phyloP scores from a whole-genome alignment of 2,888 invertebrate species.

The Drosophila setosimentum region DNA sequence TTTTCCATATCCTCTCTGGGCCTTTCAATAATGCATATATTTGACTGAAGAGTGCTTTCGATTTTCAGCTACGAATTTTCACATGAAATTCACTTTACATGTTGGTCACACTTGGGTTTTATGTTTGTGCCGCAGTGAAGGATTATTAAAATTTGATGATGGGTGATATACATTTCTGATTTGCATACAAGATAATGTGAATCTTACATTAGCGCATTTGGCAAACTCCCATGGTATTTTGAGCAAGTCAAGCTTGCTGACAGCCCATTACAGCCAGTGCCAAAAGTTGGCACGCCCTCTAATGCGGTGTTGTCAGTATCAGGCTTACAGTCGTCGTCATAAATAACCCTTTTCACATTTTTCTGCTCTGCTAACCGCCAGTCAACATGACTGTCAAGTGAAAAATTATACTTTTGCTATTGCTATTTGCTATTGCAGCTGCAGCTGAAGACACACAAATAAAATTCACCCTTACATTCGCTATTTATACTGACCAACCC shows the following conservation, averaged over 20 bases:
- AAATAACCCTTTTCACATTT: conserved; percentile 23
- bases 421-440: conserved; percentile 1
- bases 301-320: conserved; percentile 56
- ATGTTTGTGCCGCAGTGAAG: conserved; percentile 42
- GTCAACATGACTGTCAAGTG: conserved; percentile 35
- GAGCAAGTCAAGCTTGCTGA: conserved; percentile 17
- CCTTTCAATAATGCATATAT: conserved; percentile 24
- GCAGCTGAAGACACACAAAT: conserved; percentile 43
- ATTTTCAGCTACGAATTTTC: conserved; percentile 42
- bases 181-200: conserved; percentile 2
- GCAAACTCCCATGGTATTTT: conserved; percentile 24
- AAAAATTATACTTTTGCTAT: conserved; percentile 15
- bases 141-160: conserved; percentile 47
- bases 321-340: conserved; percentile 33
- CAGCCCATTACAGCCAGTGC: conserved; percentile 50
- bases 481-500: conserved; percentile 30
- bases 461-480: conserved; percentile 31
- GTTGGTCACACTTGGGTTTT: conserved; percentile 25
- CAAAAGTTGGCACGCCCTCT: conserved; percentile 49
- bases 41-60: conserved; percentile 21
- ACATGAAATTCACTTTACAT: conserved; percentile 12
- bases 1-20: not conserved
- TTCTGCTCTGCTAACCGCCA: conserved; percentile 12
- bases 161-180: not conserved
- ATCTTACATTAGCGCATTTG: conserved; percentile 21